Evolutionary conservation across 2,113 vertebrate species (phyloP), one percentile per base, ranked within the genome.

Genomic region (Corydoras maculifer): DNA sequence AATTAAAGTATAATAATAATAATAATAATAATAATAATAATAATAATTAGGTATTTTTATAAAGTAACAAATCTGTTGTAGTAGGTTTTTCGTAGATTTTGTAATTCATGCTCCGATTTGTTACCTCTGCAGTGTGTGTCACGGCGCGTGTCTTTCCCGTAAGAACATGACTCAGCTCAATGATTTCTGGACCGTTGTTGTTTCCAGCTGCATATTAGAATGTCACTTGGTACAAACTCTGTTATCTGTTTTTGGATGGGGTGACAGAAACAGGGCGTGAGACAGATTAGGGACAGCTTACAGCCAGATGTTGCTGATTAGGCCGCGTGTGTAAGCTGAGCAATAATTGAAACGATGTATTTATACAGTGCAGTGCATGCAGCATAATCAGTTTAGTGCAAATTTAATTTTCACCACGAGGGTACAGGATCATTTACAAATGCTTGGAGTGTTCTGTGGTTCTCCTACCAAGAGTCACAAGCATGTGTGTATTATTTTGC

Each of bases 261-360:
- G 84, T 78, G 77, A 25, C 80, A 74, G 70, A 82, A 82, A 81
- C 78, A 81, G 83, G 81, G 65, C 64, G 77, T 81, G 70, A 75
- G 74, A 85, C 78, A 81, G 72, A 82, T 80, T 82, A 84, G 81
- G 85, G 86, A 85, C 79, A 84, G 71, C 81, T 86, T 80, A 5
- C 30, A 80, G 82, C 79, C 88, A 90, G 81, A 86, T 88, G 88
- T 83, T 72, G 81, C 62, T 79, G 72, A 87, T 90, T 88, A 86
- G 30, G 75, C 83, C 76, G 81, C 70, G 75, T 75, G 68, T 79
- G 68, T 80, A 78, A 77, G 78, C 78, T 68, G 75, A 84, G 73
- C 80, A 71, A 74, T 70, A 72, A 58, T 82, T 79, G 75, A 71
- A 80, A 79, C 77, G 63, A 64, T 77, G 79, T 83, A 80, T 86